Percentiles rank a stretch among this genome's conserved stretches.
These are phyloP conservation scores for Tetrao urogallus DNA, from an alignment of 2,113 vertebrate genomes.

Conservation along the genomic window DNA sequence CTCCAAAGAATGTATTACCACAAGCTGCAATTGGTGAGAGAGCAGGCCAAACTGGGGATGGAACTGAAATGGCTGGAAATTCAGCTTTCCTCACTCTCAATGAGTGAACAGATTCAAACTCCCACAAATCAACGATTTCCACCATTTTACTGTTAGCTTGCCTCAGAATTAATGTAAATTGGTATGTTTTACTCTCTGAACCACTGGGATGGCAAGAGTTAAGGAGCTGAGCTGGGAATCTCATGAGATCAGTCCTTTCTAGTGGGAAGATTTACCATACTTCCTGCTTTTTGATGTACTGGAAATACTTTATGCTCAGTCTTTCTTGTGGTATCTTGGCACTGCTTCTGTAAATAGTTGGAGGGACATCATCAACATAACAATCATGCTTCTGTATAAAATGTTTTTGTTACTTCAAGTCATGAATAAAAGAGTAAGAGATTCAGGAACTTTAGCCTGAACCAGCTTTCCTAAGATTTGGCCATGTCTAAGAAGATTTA, in stretches of 20 bases:
- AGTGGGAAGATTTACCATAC: slow-evolving; percentile 58
- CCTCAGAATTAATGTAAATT: neutral
- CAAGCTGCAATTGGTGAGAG: neutral
- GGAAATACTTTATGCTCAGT: slow-evolving; percentile 54
- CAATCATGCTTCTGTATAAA: slow-evolving; percentile 54
- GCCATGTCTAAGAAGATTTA: neutral
- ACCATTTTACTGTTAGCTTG: neutral
- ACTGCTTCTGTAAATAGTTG: slow-evolving; percentile 62
- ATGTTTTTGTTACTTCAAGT: slow-evolving; percentile 43
- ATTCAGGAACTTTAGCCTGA: neutral
- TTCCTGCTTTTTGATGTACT: slow-evolving; percentile 71
- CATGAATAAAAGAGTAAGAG: neutral
- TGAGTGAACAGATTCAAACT: neutral
- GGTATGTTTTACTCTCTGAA: neutral
- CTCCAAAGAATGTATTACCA: neutral
- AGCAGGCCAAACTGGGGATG: neutral
- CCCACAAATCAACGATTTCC: neutral
- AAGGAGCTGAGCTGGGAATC: slow-evolving; percentile 32
- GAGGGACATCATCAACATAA: slow-evolving; percentile 58
- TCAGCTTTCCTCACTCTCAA: neutral
- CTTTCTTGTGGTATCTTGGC: slow-evolving; percentile 73
- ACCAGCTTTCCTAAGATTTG: neutral
- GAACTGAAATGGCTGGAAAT: neutral
- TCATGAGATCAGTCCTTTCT: slow-evolving; percentile 49
- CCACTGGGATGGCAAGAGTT: slow-evolving; percentile 15